Base-by-base conservation (phyloP, 23 tunicate genomes). In the Ascidia mentula region DNA sequence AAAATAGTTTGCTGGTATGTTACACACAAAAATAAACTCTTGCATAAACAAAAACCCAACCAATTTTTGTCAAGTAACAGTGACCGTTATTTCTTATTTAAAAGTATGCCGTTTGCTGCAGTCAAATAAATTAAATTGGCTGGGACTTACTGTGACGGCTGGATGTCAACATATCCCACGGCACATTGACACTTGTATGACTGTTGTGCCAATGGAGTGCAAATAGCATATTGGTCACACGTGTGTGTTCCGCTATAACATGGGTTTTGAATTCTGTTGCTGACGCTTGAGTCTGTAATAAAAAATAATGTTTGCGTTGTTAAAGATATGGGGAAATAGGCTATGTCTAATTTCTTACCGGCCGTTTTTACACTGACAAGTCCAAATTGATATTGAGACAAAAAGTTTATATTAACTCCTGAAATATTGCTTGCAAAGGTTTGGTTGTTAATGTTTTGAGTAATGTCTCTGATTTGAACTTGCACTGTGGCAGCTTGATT, bases 101-200 rank as follows among this genome's bases (percentile, higher is more conserved):
- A n/a, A n/a, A n/a, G n/a, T n/a, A n/a, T n/a, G n/a, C n/a, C n/a
- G n/a, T n/a, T n/a, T n/a, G n/a, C n/a, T n/a, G n/a, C n/a, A n/a
- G n/a, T n/a, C n/a, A n/a, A n/a, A n/a, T n/a, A n/a, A n/a, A n/a
- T 45, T 20, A 71, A 71, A 3, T 2, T 71, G 75, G 75, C 75
- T 1, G 18, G 6, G 4, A 74, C 78, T 74, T 74, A 74, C 78
- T 74, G 40, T 3, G 46, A 26, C 18, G 78, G 78, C n/a, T 36
- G 46, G 1, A 38, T 30, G 40, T 74, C 78, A 37, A 74, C 78
- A 36, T 74, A 74, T 9, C 78, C 78, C 40, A 30, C 17, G 26
- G 46, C 40, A 38, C 78, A 74, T 18, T 26, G 34, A 38, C 78
- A 74, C 1, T 26, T 38, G 46, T 37, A 74, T 6, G 40, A 38